These are phyloP conservation scores for Phyllotis vaccarum DNA, from an alignment of 2,797 vertebrate genomes.

Conservation along the genomic window DNA sequence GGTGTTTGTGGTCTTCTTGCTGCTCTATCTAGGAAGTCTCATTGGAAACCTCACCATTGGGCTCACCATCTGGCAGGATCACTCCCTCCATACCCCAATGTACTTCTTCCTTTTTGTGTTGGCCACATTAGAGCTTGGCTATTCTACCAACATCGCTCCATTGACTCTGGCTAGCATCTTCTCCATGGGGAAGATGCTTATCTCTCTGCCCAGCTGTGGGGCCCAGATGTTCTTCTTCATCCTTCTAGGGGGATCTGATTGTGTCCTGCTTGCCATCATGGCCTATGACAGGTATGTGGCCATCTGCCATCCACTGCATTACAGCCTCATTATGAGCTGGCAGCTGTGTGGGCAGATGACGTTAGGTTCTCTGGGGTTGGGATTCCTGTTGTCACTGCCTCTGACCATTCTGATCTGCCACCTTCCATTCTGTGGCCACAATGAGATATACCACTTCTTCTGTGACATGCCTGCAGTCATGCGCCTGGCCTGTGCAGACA, in stretches of 20 bases:
- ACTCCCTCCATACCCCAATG: not conserved
- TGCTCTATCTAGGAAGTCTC: not conserved
- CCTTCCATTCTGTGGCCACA: not conserved
- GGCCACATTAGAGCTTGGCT: not conserved
- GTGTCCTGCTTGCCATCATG: not conserved
- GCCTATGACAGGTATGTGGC: not conserved
- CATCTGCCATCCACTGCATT: not conserved
- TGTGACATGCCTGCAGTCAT: not conserved
- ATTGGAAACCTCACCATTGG: not conserved
- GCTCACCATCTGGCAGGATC: not conserved
- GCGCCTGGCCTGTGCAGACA: not conserved
- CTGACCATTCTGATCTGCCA: not conserved
- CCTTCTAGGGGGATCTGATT: not conserved
- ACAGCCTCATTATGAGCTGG: not conserved
- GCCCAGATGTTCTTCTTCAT: conserved; percentile 5
- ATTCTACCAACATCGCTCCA: not conserved
- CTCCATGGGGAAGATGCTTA: not conserved
- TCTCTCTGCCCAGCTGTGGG: not conserved
- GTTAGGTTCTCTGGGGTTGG: not conserved
- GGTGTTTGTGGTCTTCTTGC: not conserved
- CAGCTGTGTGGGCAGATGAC: not conserved
- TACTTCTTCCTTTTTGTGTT: not conserved
- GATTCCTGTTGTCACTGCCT: conserved; percentile 5
- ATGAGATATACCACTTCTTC: not conserved
- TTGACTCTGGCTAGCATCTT: not conserved